Percentiles rank a stretch among this genome's conserved stretches.
These are phyloP conservation scores for Ambastaia sidthimunki DNA, from an alignment of 2,797 vertebrate genomes.

Conservation along the genomic window DNA sequence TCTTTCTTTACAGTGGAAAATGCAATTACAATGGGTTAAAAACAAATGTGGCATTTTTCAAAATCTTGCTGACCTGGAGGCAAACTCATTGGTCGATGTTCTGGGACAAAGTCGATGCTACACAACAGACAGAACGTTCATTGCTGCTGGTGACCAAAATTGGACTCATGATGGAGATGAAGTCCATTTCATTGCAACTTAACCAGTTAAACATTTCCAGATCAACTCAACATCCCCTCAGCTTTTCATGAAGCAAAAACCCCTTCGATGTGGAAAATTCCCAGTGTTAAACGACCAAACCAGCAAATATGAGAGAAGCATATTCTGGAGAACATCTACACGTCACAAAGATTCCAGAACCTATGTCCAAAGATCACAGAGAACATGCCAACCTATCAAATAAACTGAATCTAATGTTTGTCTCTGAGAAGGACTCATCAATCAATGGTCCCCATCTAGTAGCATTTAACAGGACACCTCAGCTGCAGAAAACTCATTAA, in stretches of 20 bases:
- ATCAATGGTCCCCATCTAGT: background rate
- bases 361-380: background rate
- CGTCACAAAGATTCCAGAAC: background rate
- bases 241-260: background rate
- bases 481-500: conserved; percentile 12
- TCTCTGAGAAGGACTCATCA: background rate
- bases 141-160: conserved; percentile 10
- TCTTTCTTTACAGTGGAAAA: conserved; percentile 28
- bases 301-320: background rate
- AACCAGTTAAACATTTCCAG: conserved; percentile 14
- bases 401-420: background rate
- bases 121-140: conserved; percentile 4
- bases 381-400: background rate
- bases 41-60: conserved; percentile 41
- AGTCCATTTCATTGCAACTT: conserved; percentile 8
- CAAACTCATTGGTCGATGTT: background rate
- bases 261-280: background rate
- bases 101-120: background rate
- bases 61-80: conserved; percentile 1
- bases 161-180: conserved; percentile 8
- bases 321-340: background rate
- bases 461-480: conserved; percentile 1
- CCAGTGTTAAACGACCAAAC: background rate
- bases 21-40: conserved; percentile 46
- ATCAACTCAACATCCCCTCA: background rate